Evolutionary conservation across 2,888 invertebrate species (phyloP).

Genomic region (Sicus ferrugineus): DNA sequence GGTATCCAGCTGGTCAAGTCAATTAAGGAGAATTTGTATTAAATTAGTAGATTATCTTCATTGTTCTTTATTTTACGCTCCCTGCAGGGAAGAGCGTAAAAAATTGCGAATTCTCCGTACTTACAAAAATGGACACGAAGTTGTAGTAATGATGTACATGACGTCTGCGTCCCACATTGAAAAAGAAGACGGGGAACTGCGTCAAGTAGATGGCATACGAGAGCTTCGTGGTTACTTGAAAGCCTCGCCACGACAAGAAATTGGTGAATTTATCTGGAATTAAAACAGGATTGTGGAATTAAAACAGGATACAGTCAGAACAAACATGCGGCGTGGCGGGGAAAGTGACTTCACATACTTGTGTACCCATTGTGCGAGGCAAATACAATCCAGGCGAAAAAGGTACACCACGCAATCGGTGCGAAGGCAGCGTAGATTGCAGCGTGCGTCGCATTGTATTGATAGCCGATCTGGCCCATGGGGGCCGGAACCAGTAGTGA

Average conservation of each 20-base stretch:
- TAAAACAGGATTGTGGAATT: not conserved
- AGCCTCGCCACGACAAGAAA: constrained; percentile 70
- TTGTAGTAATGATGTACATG: constrained; percentile 70
- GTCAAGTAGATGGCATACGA: constrained; percentile 76
- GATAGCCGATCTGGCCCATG: constrained; percentile 71
- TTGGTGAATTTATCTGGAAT: constrained; percentile 69
- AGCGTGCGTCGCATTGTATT: constrained; percentile 71
- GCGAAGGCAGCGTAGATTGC: constrained; percentile 76
- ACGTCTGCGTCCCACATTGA: constrained; percentile 71
- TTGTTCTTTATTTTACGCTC: not conserved
- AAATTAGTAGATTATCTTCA: too few relatives aligned
- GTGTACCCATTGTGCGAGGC: constrained; percentile 71
- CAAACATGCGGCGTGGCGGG: not conserved
- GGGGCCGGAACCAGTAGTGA: constrained; percentile 71
- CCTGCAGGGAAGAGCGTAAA: too few relatives aligned
- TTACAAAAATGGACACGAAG: constrained; percentile 69
- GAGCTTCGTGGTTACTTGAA: constrained; percentile 72
- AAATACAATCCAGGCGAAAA: constrained; percentile 75
- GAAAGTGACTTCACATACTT: constrained; percentile 59
- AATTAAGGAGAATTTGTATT: too few relatives aligned
- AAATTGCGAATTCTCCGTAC: too few relatives aligned
- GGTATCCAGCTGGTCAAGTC: constrained; percentile 69
- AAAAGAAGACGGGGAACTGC: constrained; percentile 77
- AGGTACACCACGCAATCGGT: constrained; percentile 74
- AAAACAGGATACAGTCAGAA: not conserved